Conservation (phyloP, 2,888 invertebrate genomes). For the Bimastos eiseni region DNA sequence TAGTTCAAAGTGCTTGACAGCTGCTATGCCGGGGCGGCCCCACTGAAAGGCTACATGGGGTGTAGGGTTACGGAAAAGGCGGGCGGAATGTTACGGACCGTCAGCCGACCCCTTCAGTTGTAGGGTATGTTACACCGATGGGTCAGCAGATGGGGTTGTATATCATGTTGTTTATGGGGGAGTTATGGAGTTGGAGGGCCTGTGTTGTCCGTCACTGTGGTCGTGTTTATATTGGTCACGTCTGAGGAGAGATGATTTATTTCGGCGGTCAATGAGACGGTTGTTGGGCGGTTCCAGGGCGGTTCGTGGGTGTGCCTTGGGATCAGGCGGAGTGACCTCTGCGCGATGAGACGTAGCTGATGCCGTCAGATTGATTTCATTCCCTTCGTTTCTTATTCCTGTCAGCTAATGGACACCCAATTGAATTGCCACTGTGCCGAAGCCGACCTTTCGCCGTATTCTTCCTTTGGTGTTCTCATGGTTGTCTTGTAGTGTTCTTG, state of each 20-base stretch:
- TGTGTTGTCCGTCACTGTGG: not conserved
- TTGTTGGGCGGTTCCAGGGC: not conserved
- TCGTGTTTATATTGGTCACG: not conserved
- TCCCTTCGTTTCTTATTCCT: not conserved
- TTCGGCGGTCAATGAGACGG: not conserved
- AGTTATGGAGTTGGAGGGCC: not conserved
- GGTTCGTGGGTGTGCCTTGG: not conserved
- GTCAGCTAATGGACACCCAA: not conserved
- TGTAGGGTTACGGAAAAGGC: not conserved
- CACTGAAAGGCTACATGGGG: not conserved
- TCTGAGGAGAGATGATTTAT: not conserved
- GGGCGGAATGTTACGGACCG: not conserved
- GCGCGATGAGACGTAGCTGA: not conserved
- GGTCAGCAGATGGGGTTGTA: not conserved
- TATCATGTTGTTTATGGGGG: not conserved
- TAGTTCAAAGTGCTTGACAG: slow-evolving; percentile 6
- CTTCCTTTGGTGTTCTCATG: not conserved
- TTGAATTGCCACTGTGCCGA: not conserved
- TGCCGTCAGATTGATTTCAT: not conserved
- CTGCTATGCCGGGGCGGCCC: not conserved
- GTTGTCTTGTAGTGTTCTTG: not conserved
- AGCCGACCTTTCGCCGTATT: not conserved
- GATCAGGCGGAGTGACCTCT: not conserved
- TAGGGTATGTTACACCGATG: not conserved
- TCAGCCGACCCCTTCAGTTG: not conserved